Evolutionary conservation across 2,113 vertebrate species (phyloP).

Genomic region (Pitta sordida): DNA sequence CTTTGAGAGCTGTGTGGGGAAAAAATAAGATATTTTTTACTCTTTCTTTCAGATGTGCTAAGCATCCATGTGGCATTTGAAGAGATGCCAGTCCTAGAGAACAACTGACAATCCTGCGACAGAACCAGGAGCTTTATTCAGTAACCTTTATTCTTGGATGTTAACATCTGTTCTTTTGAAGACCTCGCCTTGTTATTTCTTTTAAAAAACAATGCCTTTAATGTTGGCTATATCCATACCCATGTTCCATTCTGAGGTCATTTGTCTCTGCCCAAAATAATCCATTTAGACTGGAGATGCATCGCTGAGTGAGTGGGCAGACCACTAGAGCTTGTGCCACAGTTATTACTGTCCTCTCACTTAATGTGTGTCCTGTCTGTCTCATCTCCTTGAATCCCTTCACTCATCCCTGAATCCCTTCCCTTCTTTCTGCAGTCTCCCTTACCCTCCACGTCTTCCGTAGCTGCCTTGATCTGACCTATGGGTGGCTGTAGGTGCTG

Average conservation of each 20-base stretch:
- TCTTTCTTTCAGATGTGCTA: constrained; percentile 21
- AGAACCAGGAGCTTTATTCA: constrained; percentile 71
- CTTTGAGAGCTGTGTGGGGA: background rate
- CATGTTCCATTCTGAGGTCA: background rate
- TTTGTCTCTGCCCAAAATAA: background rate
- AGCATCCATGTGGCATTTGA: background rate
- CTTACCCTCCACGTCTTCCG: background rate
- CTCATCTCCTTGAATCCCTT: background rate
- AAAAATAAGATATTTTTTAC: background rate
- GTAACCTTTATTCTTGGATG: constrained; percentile 52
- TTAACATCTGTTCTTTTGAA: constrained; percentile 30
- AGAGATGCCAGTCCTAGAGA: constrained; percentile 53
- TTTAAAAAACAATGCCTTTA: background rate
- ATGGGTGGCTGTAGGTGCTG: background rate
- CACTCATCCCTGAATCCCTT: background rate
- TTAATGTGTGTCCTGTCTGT: background rate
- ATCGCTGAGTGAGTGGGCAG: background rate
- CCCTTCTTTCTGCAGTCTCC: background rate
- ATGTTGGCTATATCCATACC: background rate
- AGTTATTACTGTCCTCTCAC: background rate
- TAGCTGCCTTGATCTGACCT: constrained; percentile 37
- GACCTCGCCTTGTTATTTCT: constrained; percentile 34
- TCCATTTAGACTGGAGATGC: background rate
- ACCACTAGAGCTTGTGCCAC: background rate
- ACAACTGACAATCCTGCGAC: constrained; percentile 76